These are phyloP conservation scores for Acipenser transmontanus DNA, from an alignment of 2,797 vertebrate genomes.

Conservation along the genomic window DNA sequence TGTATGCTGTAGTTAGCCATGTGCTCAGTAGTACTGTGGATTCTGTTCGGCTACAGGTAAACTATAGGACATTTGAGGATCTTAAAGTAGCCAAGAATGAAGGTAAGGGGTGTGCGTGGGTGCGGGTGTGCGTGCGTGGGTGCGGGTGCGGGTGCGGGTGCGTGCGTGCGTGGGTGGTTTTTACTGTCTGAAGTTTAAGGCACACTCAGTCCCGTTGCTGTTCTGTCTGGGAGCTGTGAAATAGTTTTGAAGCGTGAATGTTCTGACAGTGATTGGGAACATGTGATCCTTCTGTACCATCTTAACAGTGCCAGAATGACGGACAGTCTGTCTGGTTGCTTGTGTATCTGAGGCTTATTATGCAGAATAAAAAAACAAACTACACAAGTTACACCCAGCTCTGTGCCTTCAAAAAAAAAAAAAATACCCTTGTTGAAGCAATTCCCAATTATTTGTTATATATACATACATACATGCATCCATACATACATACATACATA, in stretches of 20 bases:
- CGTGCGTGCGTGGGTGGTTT: slow-evolving; percentile 17
- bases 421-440: too few species aligned
- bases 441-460: too few species aligned
- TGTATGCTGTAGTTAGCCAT: slow-evolving; percentile 54
- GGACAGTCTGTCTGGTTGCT: slow-evolving; percentile 59
- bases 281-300: slow-evolving; percentile 45
- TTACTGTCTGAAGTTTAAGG: too few species aligned
- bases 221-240: too few species aligned
- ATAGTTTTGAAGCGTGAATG: slow-evolving; percentile 39
- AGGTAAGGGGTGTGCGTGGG: slow-evolving; percentile 42
- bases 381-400: slow-evolving; percentile 4
- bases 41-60: slow-evolving; percentile 62
- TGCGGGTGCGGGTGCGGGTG: too few species aligned
- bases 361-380: slow-evolving; percentile 71
- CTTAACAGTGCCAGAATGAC: slow-evolving; percentile 68
- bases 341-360: slow-evolving; percentile 87
- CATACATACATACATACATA: too few species aligned
- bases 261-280: slow-evolving; percentile 60
- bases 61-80: slow-evolving; percentile 64
- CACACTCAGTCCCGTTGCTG: too few species aligned
- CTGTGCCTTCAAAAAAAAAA: not conserved
- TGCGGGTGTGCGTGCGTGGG: slow-evolving; percentile 26
- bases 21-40: slow-evolving; percentile 54
- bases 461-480: too few species aligned
- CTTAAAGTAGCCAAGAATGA: slow-evolving; percentile 34